phyloP scores from a whole-genome alignment of 2,888 invertebrate species.

The Drosophila multiciliata region DNA sequence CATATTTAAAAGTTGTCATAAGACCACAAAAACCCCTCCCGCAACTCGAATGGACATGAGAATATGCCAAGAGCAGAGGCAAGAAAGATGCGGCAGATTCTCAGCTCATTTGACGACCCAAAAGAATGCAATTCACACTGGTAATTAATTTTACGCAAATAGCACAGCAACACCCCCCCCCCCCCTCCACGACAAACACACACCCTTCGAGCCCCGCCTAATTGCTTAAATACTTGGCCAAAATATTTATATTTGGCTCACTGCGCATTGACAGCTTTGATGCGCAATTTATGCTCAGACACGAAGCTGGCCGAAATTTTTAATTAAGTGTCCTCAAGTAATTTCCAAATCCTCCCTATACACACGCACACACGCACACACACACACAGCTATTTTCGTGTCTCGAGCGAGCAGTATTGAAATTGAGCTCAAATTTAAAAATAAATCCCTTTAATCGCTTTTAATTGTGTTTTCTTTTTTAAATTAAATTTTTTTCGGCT shows the following conservation, averaged over 20 bases:
- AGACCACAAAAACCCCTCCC: slow-evolving; percentile 38
- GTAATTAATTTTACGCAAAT: slow-evolving; percentile 56
- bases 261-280: slow-evolving; percentile 21
- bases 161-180: neutral
- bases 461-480: neutral
- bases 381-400: neutral
- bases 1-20: slow-evolving; percentile 69
- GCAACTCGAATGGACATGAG: slow-evolving; percentile 35
- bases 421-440: neutral
- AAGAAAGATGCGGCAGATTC: neutral
- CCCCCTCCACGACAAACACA: too few species aligned
- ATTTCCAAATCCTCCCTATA: neutral
- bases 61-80: slow-evolving; percentile 34
- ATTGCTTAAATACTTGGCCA: slow-evolving; percentile 71
- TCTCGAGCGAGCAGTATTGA: neutral
- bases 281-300: slow-evolving; percentile 69
- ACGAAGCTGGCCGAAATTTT: slow-evolving; percentile 71
- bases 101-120: slow-evolving; percentile 40
- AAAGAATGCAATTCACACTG: slow-evolving; percentile 55
- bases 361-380: too few species aligned
- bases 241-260: slow-evolving; percentile 36
- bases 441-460: neutral
- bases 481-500: neutral
- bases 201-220: slow-evolving; percentile 35
- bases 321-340: slow-evolving; percentile 60